phyloP scores from a whole-genome alignment of 1,140 invertebrate species.

The Drosophila sechellia region DNA sequence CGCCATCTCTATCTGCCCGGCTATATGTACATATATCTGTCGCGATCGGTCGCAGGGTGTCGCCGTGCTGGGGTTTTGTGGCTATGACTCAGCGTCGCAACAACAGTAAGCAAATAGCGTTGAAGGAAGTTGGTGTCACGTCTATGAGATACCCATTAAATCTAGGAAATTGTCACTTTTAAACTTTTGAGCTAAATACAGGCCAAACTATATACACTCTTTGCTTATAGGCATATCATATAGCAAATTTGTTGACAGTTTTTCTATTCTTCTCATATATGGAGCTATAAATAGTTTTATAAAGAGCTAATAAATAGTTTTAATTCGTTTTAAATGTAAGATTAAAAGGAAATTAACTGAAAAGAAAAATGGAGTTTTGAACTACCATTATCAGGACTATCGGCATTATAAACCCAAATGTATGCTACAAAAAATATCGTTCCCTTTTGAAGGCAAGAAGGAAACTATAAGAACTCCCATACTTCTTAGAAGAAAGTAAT shows the following conservation, averaged over 20 bases:
- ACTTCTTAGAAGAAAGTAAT: too few relatives aligned
- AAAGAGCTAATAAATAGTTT: too few relatives aligned
- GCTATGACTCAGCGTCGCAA: conserved; percentile 63
- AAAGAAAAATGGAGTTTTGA: too few relatives aligned
- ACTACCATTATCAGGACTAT: not conserved
- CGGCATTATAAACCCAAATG: not conserved
- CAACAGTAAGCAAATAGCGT: conserved; percentile 31
- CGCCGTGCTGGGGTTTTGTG: conserved; percentile 33
- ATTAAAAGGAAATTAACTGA: too few relatives aligned
- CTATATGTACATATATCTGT: conserved; percentile 47
- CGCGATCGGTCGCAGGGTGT: conserved; percentile 50
- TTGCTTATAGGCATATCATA: too few relatives aligned
- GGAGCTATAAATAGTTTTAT: too few relatives aligned
- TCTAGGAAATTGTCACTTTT: not conserved
- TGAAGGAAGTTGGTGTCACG: not conserved
- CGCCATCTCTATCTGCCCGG: conserved; percentile 57
- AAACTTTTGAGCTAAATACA: too few relatives aligned
- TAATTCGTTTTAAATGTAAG: too few relatives aligned
- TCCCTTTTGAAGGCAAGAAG: not conserved
- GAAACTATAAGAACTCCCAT: not conserved
- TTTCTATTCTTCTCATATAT: too few relatives aligned
- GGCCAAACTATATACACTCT: too few relatives aligned
- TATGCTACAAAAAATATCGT: not conserved
- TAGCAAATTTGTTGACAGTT: too few relatives aligned
- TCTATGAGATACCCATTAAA: not conserved